phyloP scores from a whole-genome alignment of 2,797 vertebrate species.

The Dallia pectoralis region DNA sequence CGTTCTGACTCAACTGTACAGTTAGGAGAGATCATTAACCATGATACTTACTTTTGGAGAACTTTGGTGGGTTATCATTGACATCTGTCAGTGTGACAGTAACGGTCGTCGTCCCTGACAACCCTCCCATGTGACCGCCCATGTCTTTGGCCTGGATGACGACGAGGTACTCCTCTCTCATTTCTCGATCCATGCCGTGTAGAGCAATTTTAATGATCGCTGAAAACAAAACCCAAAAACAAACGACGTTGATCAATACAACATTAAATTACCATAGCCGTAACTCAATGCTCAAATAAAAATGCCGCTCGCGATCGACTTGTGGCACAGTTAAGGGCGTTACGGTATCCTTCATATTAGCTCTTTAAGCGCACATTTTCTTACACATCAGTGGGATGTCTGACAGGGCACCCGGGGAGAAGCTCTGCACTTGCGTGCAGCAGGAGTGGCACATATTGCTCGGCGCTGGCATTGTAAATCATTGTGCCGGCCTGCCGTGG shows the following conservation, averaged over 20 bases:
- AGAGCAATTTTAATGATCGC: constrained; percentile 96
- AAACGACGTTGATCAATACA: neutral
- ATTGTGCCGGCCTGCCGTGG: constrained; percentile 67
- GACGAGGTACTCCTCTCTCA: constrained; percentile 96
- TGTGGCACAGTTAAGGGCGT: neutral
- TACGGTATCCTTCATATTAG: neutral
- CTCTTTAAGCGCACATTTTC: neutral
- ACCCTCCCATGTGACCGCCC: constrained; percentile 97
- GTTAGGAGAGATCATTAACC: neutral
- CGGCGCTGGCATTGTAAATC: constrained; percentile 55
- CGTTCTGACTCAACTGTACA: neutral
- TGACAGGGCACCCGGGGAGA: neutral
- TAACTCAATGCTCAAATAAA: neutral
- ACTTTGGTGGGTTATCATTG: constrained; percentile 98
- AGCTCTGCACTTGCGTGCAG: neutral
- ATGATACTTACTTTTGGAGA: constrained; percentile 87
- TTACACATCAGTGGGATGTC: neutral
- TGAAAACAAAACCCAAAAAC: constrained; percentile 62
- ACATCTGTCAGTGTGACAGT: constrained; percentile 93
- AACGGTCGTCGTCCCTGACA: constrained; percentile 95
- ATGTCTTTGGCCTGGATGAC: constrained; percentile 99
- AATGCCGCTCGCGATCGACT: neutral
- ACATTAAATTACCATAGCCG: constrained; percentile 9
- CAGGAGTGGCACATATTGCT: constrained; percentile 11
- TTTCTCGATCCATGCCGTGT: constrained; percentile 97